Evolutionary conservation across 1,140 invertebrate genomes (phyloP).

Genomic region (Dysdera silvatica): DNA sequence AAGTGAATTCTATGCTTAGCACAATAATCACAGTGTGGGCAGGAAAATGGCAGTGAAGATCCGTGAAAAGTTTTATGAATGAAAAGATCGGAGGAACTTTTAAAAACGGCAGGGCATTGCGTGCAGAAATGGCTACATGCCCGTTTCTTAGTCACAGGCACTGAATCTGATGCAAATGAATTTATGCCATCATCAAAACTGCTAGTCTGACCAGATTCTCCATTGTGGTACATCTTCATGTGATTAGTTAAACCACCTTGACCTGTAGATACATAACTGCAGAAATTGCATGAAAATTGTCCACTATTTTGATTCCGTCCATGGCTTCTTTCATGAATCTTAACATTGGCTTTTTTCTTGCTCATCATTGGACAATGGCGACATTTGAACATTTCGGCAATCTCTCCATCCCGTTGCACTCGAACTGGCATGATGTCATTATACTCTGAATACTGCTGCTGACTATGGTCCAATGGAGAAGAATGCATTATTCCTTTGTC

Average conservation of each 20-base stretch:
- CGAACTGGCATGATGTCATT: constrained; percentile 49
- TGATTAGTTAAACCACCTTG: constrained; percentile 65
- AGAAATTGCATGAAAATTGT: constrained; percentile 57
- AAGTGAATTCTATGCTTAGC: constrained; percentile 42
- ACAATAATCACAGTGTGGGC: constrained; percentile 34
- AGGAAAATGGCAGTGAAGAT: constrained; percentile 28
- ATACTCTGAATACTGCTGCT: not conserved
- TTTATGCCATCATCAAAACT: not conserved
- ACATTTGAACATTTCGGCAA: constrained; percentile 77
- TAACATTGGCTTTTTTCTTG: constrained; percentile 58
- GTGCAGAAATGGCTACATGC: constrained; percentile 32
- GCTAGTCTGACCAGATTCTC: constrained; percentile 1
- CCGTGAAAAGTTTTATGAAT: constrained; percentile 32
- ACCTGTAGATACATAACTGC: constrained; percentile 70
- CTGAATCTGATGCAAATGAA: not conserved
- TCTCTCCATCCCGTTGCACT: constrained; percentile 59
- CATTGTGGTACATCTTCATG: constrained; percentile 62
- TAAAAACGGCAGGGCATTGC: constrained; percentile 33
- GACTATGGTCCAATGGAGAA: not conserved
- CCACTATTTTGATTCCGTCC: constrained; percentile 38
- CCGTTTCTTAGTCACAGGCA: not conserved
- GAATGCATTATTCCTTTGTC: constrained; percentile 1
- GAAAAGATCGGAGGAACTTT: constrained; percentile 26
- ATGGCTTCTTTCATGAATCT: constrained; percentile 81
- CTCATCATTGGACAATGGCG: constrained; percentile 75